Base-by-base conservation (phyloP, 2,888 invertebrate genomes). In the Eudiplozoon nipponicum region DNA sequence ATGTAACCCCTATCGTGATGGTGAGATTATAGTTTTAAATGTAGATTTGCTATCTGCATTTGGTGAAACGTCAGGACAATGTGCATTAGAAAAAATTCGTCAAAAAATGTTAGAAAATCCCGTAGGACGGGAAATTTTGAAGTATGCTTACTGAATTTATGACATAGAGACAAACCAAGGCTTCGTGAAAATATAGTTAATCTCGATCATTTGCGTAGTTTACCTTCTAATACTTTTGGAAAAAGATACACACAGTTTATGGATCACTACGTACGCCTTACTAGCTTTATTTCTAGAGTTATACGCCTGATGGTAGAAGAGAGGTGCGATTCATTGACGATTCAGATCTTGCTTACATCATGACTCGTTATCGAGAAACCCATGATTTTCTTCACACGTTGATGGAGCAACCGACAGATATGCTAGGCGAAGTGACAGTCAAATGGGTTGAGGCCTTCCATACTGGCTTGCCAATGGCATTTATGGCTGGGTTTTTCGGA, bases 391-490 rank as follows among this genome's bases (percentile, higher is more conserved):
- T 76, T 42, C 94, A 94, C 60, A 64, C 74, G 15, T 40, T 57
- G 20, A 65, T 90, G 28, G 70, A 70, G 48, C 84, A 86, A 78
- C 80, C 75, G 26, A 55, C 56, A 7, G 52, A 54, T 45, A 54
- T 56, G 53, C 47, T 57, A 23, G 55, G 67, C 59, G 68, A 86
- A 67, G 80, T 86, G 3, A 69, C 76, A 9, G 74, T 94, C 3
- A 94, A 94, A 62, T 86, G 86, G 80, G 69, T 94, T 36, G 94
- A 94, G 66, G 90, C 74, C 1, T 67, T 90, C 42, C 94, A 98
- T 61, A 75, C 74, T 9, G 71, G 70, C 37, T 62, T 98, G 20
- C 94, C 94, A 0, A 86, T 98, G 86, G 86, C 86, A 53, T 65
- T 77, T 44, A 69, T 71, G 38, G 94, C 76, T 17, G 86, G 76